A percentile compares a stretch with the other conserved stretches of the same genome.
These are phyloP conservation scores for Dinomys branickii DNA, from an alignment of 2,113 vertebrate genomes.

Conservation along the genomic window DNA sequence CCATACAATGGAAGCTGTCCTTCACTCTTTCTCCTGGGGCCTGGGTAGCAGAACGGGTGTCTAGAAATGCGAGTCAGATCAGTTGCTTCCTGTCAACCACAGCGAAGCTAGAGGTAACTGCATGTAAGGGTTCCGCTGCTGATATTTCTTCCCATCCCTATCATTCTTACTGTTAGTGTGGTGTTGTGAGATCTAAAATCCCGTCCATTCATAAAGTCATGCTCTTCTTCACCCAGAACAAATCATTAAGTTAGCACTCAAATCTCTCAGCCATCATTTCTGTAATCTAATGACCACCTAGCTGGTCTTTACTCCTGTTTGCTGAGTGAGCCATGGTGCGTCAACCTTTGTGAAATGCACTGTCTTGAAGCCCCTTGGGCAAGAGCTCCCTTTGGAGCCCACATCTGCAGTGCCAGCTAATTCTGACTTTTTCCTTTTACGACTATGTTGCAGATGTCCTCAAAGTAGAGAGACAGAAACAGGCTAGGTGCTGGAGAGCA, in stretches of 20 bases:
- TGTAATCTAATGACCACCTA: not conserved
- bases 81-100: fast-evolving
- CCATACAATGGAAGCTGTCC: not conserved
- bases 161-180: not conserved
- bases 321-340: not conserved
- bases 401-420: not conserved
- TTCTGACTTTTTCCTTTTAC: not conserved
- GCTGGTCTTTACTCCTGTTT: not conserved
- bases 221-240: not conserved
- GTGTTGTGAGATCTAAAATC: not conserved
- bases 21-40: not conserved
- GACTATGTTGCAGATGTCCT: fast-evolving
- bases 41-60: not conserved
- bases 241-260: not conserved
- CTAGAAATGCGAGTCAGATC: not conserved
- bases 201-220: too few relatives aligned
- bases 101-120: fast-evolving
- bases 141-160: not conserved
- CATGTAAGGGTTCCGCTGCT: not conserved
- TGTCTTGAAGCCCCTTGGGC: fast-evolving
- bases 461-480: not conserved
- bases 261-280: not conserved
- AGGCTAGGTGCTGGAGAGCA: not conserved
- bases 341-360: not conserved
- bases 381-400: not conserved